Conservation (phyloP, 2,113 vertebrate genomes). For the Erythrocercus mccallii region DNA sequence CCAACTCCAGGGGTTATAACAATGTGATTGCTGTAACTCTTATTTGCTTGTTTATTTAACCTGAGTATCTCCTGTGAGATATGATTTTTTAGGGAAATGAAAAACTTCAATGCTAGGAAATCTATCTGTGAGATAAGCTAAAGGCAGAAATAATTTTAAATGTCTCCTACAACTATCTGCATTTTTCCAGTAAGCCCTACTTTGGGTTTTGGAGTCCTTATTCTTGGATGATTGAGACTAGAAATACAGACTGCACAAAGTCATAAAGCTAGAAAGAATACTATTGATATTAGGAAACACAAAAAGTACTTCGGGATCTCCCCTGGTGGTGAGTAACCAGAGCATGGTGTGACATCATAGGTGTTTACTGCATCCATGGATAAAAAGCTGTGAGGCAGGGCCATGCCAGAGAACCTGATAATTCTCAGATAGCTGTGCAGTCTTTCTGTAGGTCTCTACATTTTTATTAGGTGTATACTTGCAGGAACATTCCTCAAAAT, state of each 20-base stretch:
- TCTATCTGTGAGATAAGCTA: not conserved
- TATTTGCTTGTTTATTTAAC: not conserved
- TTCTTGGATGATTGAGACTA: not conserved
- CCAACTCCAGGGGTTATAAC: not conserved
- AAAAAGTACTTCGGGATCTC: not conserved
- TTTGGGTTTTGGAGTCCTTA: not conserved
- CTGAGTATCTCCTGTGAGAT: not conserved
- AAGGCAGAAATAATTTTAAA: not conserved
- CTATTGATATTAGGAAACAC: not conserved
- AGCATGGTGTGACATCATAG: not conserved
- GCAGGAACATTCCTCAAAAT: not conserved
- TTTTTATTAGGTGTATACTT: not conserved
- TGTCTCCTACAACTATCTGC: not conserved
- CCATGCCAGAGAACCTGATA: not conserved
- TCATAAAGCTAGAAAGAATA: not conserved
- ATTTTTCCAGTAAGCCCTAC: not conserved
- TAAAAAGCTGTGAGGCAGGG: not conserved
- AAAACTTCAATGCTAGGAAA: not conserved
- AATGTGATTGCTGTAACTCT: not conserved
- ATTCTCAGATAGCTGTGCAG: not conserved
- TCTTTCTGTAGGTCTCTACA: not conserved
- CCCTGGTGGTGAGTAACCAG: fast-evolving
- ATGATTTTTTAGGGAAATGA: not conserved
- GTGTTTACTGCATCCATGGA: not conserved
- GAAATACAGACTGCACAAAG: not conserved